A percentile compares a stretch with the other conserved stretches of the same genome.
Conservation (phyloP, 2,113 vertebrate genomes). For the Capreolus pygargus region DNA sequence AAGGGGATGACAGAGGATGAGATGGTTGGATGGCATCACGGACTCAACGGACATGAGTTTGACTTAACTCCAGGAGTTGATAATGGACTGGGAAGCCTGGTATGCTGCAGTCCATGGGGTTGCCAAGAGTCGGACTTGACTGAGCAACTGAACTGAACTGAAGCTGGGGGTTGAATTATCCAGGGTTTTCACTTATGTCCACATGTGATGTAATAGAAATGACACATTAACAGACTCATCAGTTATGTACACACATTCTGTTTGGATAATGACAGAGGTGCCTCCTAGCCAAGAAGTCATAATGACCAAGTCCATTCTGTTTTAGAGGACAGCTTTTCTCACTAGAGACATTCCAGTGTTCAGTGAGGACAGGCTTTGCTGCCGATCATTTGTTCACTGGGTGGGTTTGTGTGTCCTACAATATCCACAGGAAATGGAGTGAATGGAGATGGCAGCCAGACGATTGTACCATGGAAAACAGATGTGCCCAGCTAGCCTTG, state of each 20-base stretch:
- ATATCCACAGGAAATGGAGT: background rate
- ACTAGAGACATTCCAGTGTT: background rate
- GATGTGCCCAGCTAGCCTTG: background rate
- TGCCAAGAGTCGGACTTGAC: rapidly evolving
- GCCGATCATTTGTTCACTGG: background rate
- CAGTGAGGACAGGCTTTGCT: background rate
- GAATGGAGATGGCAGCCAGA: background rate
- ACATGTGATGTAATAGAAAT: background rate
- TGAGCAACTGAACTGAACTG: background rate
- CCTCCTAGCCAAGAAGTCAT: background rate
- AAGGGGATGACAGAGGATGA: background rate
- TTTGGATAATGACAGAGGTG: background rate
- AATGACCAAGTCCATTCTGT: background rate
- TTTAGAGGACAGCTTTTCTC: background rate
- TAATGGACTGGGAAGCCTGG: background rate
- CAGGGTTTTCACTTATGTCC: background rate
- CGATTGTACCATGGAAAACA: background rate
- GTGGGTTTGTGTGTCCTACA: background rate
- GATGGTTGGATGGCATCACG: background rate
- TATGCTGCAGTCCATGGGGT: background rate
- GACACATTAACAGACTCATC: background rate
- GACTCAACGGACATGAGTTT: background rate
- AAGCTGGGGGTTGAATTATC: background rate
- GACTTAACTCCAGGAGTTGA: background rate
- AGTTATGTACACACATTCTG: background rate